Conservation (phyloP, 2,113 vertebrate species). For the Zosterops hypoxanthus region DNA sequence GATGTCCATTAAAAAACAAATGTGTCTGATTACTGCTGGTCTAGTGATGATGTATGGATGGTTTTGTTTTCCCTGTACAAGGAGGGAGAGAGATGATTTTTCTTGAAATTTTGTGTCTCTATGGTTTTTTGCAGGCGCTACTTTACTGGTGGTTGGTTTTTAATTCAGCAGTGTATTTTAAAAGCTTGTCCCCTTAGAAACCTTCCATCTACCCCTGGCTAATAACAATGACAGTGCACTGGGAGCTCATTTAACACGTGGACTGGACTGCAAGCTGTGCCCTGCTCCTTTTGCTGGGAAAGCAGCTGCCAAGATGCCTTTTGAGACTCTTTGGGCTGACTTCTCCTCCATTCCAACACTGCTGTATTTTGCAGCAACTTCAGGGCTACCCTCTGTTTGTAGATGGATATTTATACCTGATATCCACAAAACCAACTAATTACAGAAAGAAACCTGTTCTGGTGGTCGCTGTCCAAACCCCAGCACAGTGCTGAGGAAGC, state of each 20-base stretch:
- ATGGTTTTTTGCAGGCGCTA: background rate
- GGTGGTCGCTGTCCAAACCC: background rate
- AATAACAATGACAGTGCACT: background rate
- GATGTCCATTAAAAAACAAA: background rate
- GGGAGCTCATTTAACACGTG: background rate
- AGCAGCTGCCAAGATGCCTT: constrained; percentile 11
- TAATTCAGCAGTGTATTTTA: background rate
- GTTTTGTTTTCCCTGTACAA: background rate
- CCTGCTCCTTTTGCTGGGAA: background rate
- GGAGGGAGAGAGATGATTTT: background rate
- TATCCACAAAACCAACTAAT: background rate
- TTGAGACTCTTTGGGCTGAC: background rate
- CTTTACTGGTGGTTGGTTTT: background rate
- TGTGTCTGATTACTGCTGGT: background rate
- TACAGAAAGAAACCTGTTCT: background rate
- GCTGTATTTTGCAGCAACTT: background rate
- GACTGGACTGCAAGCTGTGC: constrained; percentile 35
- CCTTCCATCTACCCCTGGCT: background rate
- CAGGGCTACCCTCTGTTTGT: background rate
- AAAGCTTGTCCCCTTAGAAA: background rate
- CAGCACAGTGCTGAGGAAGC: background rate
- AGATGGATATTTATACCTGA: background rate
- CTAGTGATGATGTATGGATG: background rate
- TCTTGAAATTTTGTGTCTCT: background rate
- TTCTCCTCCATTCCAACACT: background rate